Percentiles rank a stretch among this genome's conserved stretches.
These are phyloP conservation scores for Nomada fabriciana DNA, from an alignment of 2,888 invertebrate genomes.

Conservation along the genomic window DNA sequence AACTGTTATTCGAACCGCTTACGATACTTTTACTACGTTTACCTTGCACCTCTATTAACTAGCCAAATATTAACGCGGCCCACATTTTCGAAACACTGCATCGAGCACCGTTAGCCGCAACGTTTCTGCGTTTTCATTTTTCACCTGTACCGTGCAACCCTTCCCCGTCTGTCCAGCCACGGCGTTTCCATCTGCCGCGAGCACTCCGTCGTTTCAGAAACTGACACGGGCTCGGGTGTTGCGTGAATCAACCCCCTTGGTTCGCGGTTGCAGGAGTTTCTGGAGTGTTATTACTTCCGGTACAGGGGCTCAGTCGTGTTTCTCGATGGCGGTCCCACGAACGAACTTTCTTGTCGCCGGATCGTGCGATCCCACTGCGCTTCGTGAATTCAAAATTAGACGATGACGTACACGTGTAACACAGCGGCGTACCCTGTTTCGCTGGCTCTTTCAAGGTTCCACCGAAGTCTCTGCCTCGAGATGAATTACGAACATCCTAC, in stretches of 20 bases:
- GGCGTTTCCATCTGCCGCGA: conserved; percentile 22
- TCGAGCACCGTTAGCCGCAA: neutral
- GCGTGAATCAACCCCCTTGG: conserved; percentile 15
- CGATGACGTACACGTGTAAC: conserved; percentile 19
- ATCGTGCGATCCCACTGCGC: conserved; percentile 33
- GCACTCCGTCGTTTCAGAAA: conserved; percentile 17
- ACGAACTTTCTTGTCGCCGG: conserved; percentile 35
- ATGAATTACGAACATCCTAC: neutral
- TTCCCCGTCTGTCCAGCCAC: conserved; percentile 1
- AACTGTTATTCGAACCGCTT: too few species aligned
- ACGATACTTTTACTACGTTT: too few species aligned
- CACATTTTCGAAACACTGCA: neutral
- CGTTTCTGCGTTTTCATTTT: neutral
- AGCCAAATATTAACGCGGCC: neutral
- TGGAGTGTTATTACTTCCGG: conserved; percentile 61
- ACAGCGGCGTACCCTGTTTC: neutral
- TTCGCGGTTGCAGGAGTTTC: conserved; percentile 34
- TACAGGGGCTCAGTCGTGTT: conserved; percentile 30
- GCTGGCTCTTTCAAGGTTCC: too few species aligned
- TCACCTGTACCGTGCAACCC: neutral
- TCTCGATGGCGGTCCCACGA: conserved; percentile 32
- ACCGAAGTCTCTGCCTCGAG: conserved; percentile 2
- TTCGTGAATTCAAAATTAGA: conserved; percentile 49
- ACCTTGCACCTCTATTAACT: neutral
- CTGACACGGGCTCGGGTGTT: neutral